Conservation (phyloP, 92 coral and sea anemone genomes). For the Chrysogorgia sp. region DNA sequence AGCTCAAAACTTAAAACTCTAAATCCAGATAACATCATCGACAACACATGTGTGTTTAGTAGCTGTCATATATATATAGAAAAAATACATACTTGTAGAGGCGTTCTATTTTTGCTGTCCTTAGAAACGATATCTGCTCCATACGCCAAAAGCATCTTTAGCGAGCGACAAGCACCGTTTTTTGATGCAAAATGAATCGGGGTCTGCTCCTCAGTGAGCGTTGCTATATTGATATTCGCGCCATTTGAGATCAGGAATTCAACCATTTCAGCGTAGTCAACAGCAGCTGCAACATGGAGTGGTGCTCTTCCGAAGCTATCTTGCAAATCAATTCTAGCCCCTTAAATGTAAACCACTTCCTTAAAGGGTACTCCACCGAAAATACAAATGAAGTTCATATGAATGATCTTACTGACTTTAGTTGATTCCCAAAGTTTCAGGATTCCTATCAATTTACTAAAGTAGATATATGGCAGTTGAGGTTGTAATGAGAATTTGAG, state of each 20-base stretch:
- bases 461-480: too few species aligned
- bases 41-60: too few species aligned
- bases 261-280: constrained; percentile 71
- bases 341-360: constrained; percentile 33
- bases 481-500: too few species aligned
- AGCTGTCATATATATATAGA: too few species aligned
- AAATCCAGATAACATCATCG: too few species aligned
- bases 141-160: constrained; percentile 64
- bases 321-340: constrained; percentile 56
- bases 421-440: too few species aligned
- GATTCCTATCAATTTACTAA: too few species aligned
- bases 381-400: too few species aligned
- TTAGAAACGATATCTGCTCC: constrained; percentile 64
- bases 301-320: constrained; percentile 72
- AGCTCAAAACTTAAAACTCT: too few species aligned
- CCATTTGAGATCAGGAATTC: constrained; percentile 63
- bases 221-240: constrained; percentile 56
- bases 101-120: constrained; percentile 70
- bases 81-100: constrained; percentile 71
- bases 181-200: constrained; percentile 76
- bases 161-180: constrained; percentile 65
- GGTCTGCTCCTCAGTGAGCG: constrained; percentile 65
- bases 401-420: too few species aligned
- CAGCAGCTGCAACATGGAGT: constrained; percentile 76
- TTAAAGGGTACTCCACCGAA: too few species aligned